A percentile compares a stretch with the other conserved stretches of the same genome.
Conservation (phyloP, 2,888 invertebrate genomes). For the Hydrotaea diabolus region DNA sequence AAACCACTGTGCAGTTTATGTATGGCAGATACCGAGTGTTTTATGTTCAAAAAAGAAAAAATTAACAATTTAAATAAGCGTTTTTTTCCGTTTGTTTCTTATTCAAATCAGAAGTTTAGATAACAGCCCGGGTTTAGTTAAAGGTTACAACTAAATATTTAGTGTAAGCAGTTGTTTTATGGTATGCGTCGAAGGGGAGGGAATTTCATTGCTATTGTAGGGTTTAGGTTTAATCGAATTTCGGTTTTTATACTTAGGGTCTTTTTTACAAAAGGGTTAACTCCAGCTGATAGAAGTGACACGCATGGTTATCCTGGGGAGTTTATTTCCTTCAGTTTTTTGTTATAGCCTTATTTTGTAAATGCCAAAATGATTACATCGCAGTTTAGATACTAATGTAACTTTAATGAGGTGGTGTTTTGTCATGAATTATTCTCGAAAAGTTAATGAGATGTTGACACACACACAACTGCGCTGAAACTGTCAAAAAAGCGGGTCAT, state of each 20-base stretch:
- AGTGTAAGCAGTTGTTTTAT: background rate
- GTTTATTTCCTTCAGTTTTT: constrained; percentile 1
- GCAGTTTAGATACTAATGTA: constrained; percentile 43
- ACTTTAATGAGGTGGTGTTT: constrained; percentile 63
- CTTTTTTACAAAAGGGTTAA: background rate
- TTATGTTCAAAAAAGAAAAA: constrained; percentile 1
- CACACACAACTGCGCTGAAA: background rate
- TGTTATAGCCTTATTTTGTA: background rate
- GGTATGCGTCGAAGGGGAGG: background rate
- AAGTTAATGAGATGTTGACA: constrained; percentile 7
- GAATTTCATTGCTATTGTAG: background rate
- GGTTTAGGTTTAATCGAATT: background rate
- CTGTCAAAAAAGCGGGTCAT: background rate
- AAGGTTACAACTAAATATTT: constrained; percentile 17
- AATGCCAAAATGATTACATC: constrained; percentile 31
- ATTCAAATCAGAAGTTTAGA: background rate
- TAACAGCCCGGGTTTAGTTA: constrained; percentile 5
- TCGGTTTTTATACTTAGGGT: background rate
- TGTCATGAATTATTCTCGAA: background rate
- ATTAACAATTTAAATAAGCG: constrained; percentile 32
- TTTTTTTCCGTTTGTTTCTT: constrained; percentile 20
- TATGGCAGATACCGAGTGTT: background rate
- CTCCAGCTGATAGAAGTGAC: background rate
- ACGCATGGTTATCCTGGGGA: constrained; percentile 25
- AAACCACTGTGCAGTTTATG: background rate